Percentiles rank a stretch among this genome's conserved stretches.
Conservation (phyloP, 2,888 invertebrate species). For the Rhimphoctona megacephalus region DNA sequence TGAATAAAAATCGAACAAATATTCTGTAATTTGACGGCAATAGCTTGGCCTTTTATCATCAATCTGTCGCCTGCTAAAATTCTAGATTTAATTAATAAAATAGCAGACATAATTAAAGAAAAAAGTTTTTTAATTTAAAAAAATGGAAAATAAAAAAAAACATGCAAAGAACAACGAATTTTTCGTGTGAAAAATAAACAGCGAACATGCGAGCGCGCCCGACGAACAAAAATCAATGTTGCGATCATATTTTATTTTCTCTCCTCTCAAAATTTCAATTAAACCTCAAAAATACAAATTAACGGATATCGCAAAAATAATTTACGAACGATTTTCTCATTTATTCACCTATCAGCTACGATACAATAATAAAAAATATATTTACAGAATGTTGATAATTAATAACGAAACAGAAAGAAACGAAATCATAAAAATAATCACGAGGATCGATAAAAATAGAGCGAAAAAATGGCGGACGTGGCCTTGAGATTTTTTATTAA, state of each 20-base stretch:
- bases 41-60: conserved; percentile 70
- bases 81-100: conserved; percentile 74
- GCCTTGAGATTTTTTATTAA: conserved; percentile 71
- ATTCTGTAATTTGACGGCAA: conserved; percentile 1
- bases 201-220: background rate
- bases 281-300: conserved; percentile 65
- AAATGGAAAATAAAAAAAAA: background rate
- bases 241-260: conserved; percentile 59
- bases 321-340: conserved; percentile 35
- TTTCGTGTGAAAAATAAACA: conserved; percentile 2
- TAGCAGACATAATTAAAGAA: conserved; percentile 36
- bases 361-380: conserved; percentile 39
- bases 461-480: conserved; percentile 60
- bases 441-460: conserved; percentile 19
- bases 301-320: conserved; percentile 29
- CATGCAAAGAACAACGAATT: conserved; percentile 1
- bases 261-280: conserved; percentile 64
- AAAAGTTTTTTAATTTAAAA: conserved; percentile 11
- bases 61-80: conserved; percentile 75
- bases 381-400: conserved; percentile 52
- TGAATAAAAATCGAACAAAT: background rate
- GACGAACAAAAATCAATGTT: background rate
- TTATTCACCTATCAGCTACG: conserved; percentile 57
- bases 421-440: conserved; percentile 31
- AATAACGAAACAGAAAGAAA: background rate